phyloP scores from a whole-genome alignment of 2,113 vertebrate genomes.

The Sciurus niger region DNA sequence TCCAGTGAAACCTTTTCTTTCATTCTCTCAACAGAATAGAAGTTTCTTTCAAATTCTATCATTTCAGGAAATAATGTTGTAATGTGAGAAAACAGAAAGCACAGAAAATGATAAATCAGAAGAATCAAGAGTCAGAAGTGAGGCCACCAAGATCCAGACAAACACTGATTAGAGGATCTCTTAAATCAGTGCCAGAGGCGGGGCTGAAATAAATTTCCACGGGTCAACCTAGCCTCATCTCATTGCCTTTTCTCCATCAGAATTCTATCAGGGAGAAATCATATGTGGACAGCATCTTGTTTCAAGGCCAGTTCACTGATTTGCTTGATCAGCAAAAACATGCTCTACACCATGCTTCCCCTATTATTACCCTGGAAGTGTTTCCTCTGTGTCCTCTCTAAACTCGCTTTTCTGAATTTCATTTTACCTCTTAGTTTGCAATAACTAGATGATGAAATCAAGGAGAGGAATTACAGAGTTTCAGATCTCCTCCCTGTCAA shows the following conservation, averaged over 20 bases:
- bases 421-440: background rate
- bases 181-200: background rate
- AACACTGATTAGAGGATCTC: background rate
- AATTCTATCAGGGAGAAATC: background rate
- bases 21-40: slow-evolving; percentile 16
- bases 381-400: background rate
- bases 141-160: background rate
- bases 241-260: background rate
- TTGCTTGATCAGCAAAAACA: background rate
- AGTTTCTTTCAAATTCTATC: slow-evolving; percentile 30
- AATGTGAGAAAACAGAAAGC: slow-evolving; percentile 53
- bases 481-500: background rate
- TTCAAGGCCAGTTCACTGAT: background rate
- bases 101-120: slow-evolving; percentile 13
- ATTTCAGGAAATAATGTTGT: slow-evolving; percentile 1
- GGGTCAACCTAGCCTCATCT: background rate
- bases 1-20: background rate
- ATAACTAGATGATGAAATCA: background rate
- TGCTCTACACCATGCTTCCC: background rate
- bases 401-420: background rate
- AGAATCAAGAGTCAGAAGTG: background rate
- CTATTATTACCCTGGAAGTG: background rate
- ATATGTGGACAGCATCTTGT: background rate
- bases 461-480: background rate
- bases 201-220: background rate